Percentiles rank a stretch among this genome's conserved stretches.
Evolutionary conservation across 2,113 vertebrate species (phyloP).

Genomic region (Bubo bubo): DNA sequence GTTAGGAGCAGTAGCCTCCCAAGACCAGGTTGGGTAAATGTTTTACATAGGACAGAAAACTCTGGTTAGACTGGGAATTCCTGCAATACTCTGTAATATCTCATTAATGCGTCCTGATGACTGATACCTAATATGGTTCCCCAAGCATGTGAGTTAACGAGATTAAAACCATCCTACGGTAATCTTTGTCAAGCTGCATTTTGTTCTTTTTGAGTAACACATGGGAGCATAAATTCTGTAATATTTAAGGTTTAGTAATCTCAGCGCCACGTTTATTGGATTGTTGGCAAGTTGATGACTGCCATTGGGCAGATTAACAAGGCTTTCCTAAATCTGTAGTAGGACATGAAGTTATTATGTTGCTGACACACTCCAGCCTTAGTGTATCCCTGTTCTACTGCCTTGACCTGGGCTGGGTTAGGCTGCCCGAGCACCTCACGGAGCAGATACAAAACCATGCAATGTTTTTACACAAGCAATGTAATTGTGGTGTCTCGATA

Average conservation of each 20-base stretch:
- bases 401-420: too few relatives aligned
- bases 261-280: background rate
- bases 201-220: background rate
- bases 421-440: background rate
- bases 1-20: background rate
- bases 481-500: background rate
- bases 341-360: background rate
- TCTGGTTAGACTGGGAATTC: background rate
- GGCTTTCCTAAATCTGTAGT: background rate
- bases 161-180: background rate
- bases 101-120: background rate
- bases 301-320: rapidly evolving
- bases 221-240: background rate
- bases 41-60: background rate
- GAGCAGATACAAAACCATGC: background rate
- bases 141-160: background rate
- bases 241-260: background rate
- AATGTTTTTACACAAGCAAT: background rate
- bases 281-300: background rate
- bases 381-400: background rate
- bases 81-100: background rate
- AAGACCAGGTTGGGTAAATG: background rate
- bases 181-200: background rate
- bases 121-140: background rate
- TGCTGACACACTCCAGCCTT: background rate